These are phyloP conservation scores for Iguana delicatissima DNA, from an alignment of 2,797 vertebrate species.

Conservation along the genomic window DNA sequence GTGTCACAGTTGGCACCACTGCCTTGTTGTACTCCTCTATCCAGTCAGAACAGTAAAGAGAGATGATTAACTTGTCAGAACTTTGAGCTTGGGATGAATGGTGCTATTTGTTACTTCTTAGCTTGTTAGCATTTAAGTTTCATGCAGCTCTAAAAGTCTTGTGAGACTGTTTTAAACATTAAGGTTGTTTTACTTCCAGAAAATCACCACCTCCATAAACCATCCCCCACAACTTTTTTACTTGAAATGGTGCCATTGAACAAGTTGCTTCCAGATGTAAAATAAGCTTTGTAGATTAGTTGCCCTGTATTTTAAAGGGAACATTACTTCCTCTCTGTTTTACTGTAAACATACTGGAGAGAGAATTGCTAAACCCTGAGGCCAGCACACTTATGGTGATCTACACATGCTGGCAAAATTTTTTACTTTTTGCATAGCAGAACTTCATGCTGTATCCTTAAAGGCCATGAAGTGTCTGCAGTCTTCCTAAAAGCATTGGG, in stretches of 20 bases:
- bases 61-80: neutral
- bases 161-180: neutral
- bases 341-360: slow-evolving; percentile 14
- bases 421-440: neutral
- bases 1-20: neutral
- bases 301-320: neutral
- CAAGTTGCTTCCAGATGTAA: slow-evolving; percentile 20
- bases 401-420: no score
- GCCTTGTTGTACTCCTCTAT: neutral
- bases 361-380: neutral
- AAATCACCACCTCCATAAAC: neutral
- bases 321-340: neutral
- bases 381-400: neutral
- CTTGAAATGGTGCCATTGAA: neutral
- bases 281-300: slow-evolving; percentile 3
- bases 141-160: neutral
- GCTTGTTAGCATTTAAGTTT: slow-evolving; percentile 12
- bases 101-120: fast-evolving
- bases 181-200: slow-evolving; percentile 24
- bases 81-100: neutral
- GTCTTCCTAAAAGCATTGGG: neutral
- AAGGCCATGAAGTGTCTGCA: neutral
- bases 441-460: neutral
- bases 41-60: neutral
- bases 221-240: neutral